A percentile compares a stretch with the other conserved stretches of the same genome.
Evolutionary conservation across 2,888 invertebrate species (phyloP).

Genomic region (Entomobrya proxima): DNA sequence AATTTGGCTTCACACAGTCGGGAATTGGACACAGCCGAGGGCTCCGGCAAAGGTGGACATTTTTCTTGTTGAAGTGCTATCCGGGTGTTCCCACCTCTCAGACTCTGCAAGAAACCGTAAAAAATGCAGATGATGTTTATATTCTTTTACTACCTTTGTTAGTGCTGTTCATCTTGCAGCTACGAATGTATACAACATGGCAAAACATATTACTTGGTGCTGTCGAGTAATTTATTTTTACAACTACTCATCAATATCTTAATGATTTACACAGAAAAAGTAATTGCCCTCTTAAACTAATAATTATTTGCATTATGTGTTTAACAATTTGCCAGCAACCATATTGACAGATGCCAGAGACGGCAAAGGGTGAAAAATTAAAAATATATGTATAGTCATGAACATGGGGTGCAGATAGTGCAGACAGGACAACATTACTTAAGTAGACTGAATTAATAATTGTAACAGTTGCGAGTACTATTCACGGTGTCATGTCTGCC

Average conservation of each 20-base stretch:
- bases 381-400: conserved; percentile 18
- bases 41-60: conserved; percentile 72
- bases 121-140: background rate
- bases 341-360: conserved; percentile 37
- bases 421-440: background rate
- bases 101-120: conserved; percentile 32
- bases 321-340: conserved; percentile 36
- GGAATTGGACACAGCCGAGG: conserved; percentile 60
- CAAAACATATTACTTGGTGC: background rate
- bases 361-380: conserved; percentile 4
- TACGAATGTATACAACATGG: background rate
- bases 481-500: conserved; percentile 42
- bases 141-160: background rate
- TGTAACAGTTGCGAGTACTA: conserved; percentile 11
- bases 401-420: background rate
- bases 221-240: conserved; percentile 37
- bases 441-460: conserved; percentile 36
- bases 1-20: conserved; percentile 68
- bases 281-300: conserved; percentile 65
- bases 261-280: conserved; percentile 49
- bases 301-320: conserved; percentile 34
- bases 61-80: conserved; percentile 65
- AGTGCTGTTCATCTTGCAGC: background rate
- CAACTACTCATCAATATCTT: conserved; percentile 46
- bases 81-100: conserved; percentile 54